A percentile compares a stretch with the other conserved stretches of the same genome.
phyloP scores from a whole-genome alignment of 2,888 invertebrate genomes.

The Amaurobius ferox region DNA sequence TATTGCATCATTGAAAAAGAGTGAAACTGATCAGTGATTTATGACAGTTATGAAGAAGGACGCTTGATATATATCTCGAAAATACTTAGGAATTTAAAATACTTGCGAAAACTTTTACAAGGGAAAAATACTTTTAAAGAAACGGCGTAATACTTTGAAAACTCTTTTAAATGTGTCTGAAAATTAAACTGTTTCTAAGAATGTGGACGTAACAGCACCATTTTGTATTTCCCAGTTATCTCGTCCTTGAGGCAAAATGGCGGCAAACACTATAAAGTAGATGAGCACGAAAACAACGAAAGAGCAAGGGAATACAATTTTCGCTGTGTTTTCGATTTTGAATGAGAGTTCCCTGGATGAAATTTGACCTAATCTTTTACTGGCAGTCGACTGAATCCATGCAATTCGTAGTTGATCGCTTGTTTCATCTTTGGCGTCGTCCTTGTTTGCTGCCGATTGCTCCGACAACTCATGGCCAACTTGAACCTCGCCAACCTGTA shows the following conservation, averaged over 20 bases:
- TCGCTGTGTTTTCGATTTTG: conserved; percentile 94
- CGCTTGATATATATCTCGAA: too few species aligned
- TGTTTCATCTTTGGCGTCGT: conserved; percentile 53
- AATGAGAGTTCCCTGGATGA: conserved; percentile 83
- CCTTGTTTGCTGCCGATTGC: conserved; percentile 2
- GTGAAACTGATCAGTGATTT: too few species aligned
- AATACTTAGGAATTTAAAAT: too few species aligned
- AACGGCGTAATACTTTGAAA: background rate
- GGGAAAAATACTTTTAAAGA: background rate
- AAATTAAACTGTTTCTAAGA: background rate
- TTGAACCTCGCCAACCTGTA: conserved; percentile 3
- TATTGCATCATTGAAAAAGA: too few species aligned
- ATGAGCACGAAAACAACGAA: conserved; percentile 94
- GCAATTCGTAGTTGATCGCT: conserved; percentile 63
- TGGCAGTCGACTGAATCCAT: conserved; percentile 87
- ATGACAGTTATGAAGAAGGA: too few species aligned
- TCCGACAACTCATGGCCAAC: background rate
- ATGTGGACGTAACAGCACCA: background rate
- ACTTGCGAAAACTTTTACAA: too few species aligned
- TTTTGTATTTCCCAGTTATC: conserved; percentile 73
- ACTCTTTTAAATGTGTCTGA: background rate
- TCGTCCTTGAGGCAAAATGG: conserved; percentile 69
- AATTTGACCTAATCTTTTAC: conserved; percentile 81
- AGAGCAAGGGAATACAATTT: conserved; percentile 94
- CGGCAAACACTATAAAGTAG: conserved; percentile 85